These are phyloP conservation scores for Metaphire vulgaris DNA, from an alignment of 1,140 invertebrate genomes.

Conservation along the genomic window DNA sequence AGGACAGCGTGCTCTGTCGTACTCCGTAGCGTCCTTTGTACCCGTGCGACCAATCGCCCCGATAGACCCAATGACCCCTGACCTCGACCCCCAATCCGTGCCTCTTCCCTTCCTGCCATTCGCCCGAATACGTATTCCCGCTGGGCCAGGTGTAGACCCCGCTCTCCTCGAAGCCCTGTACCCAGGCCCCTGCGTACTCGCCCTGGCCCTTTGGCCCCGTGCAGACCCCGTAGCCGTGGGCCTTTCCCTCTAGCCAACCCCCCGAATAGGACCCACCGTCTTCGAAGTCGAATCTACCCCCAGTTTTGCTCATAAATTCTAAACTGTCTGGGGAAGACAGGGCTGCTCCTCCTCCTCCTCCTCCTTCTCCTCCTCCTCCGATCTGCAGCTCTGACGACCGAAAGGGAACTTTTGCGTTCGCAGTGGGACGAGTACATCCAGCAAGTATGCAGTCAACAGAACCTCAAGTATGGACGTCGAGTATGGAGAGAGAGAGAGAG, in stretches of 20 bases:
- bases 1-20: constrained; percentile 84
- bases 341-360: too few species aligned
- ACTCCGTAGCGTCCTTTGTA: constrained; percentile 98
- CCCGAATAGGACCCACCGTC: constrained; percentile 99
- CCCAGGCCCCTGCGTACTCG: constrained; percentile 97
- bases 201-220: constrained; percentile 71
- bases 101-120: constrained; percentile 98
- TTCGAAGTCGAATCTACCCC: constrained; percentile 99
- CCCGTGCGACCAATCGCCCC: constrained; percentile 99
- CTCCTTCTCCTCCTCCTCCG: too few species aligned
- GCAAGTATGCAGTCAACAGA: too few species aligned
- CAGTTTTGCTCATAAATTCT: constrained; percentile 53
- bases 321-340: too few species aligned
- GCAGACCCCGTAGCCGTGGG: constrained; percentile 53
- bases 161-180: constrained; percentile 97
- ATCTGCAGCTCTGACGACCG: too few species aligned
- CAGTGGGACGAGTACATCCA: too few species aligned
- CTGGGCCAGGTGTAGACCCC: constrained; percentile 97
- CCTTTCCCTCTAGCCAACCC: constrained; percentile 94
- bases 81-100: constrained; percentile 95
- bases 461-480: too few species aligned
- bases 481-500: too few species aligned
- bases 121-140: constrained; percentile 92
- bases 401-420: too few species aligned
- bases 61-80: constrained; percentile 91